Base-by-base conservation (phyloP, 1,140 invertebrate species). In the Paraescarpia echinospica region DNA sequence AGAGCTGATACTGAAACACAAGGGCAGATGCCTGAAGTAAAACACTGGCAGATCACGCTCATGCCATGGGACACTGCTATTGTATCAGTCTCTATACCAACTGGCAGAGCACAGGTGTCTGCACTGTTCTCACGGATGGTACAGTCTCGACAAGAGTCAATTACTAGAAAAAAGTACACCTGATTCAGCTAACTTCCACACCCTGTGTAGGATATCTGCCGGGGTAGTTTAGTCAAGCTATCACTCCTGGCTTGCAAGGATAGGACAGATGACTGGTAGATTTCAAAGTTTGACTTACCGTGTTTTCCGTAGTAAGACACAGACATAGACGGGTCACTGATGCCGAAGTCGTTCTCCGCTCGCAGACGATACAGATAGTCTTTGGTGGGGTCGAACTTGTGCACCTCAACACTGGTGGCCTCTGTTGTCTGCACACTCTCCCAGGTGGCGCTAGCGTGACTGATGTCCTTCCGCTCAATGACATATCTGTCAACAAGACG, bases 331-430 rank as follows among this genome's bases (percentile, higher is more conserved):
- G 98, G 98, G 94, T 99, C 99, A 33, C 98, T 99, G 92, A 97
- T 97, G 90, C 99, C 99, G 95, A 99, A 99, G 95, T 99, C 98
- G 96, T 99, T 99, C 96, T 99, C 98, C 92, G 99, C 99, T 97
- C 98, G 98, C 1, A 99, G 98, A 91, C 99, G 34, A 34, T 91
- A 99, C 93, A 99, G 98, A 95, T 99, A 99, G 41, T 98, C 97
- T 94, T 97, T 97, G 77, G 98, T 98, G 4, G 95, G 95, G 48
- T 95, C 93, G n/a, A 95, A 94, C 34, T 95, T 94, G 34, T 92
- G 94, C 27, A 95, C 91, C 12, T 93, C 93, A 14, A 93, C 92
- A 1, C 92, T 92, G 0, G 93, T 93, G 35, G 95, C 90, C 12
- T 94, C 94, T 14, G 94, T 93, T 8, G 93, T 94, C n/a, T 94